A percentile compares a stretch with the other conserved stretches of the same genome.
Evolutionary conservation across 2,113 vertebrate genomes (phyloP).

Genomic region (Myotis yumanensis): DNA sequence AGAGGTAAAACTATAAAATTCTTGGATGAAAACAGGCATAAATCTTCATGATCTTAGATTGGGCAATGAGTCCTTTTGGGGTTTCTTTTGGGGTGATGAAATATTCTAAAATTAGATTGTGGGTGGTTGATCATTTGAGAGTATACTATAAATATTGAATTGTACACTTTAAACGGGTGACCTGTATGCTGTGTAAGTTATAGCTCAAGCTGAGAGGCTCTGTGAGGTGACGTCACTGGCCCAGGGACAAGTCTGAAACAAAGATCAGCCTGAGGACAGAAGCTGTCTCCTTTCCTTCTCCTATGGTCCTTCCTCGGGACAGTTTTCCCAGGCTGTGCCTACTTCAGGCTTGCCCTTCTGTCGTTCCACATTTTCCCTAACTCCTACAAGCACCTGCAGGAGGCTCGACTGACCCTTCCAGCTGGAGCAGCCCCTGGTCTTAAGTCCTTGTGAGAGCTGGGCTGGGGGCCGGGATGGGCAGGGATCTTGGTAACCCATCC

Average conservation of each 20-base stretch:
- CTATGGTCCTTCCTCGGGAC: accelerated
- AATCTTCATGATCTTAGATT: not conserved
- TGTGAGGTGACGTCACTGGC: not conserved
- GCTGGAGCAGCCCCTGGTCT: not conserved
- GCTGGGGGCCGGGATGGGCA: not conserved
- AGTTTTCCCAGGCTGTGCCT: not conserved
- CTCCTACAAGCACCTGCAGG: not conserved
- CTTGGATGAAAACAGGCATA: not conserved
- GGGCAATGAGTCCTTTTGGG: not conserved
- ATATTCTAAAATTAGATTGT: not conserved
- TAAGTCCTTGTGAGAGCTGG: not conserved
- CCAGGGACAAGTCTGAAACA: not conserved
- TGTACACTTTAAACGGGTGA: not conserved
- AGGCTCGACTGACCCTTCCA: not conserved
- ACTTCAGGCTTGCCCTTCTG: not conserved
- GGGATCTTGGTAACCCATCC: not conserved
- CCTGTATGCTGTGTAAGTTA: not conserved
- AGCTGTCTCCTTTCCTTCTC: not conserved
- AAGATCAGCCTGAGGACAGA: not conserved
- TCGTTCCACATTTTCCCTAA: not conserved
- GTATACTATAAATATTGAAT: not conserved
- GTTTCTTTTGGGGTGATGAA: not conserved
- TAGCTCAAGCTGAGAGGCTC: not conserved
- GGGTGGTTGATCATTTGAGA: not conserved
- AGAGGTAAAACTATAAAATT: not conserved